Evolutionary conservation across 23 tunicate genomes (phyloP).

Genomic region (Aplidium turbinatum): DNA sequence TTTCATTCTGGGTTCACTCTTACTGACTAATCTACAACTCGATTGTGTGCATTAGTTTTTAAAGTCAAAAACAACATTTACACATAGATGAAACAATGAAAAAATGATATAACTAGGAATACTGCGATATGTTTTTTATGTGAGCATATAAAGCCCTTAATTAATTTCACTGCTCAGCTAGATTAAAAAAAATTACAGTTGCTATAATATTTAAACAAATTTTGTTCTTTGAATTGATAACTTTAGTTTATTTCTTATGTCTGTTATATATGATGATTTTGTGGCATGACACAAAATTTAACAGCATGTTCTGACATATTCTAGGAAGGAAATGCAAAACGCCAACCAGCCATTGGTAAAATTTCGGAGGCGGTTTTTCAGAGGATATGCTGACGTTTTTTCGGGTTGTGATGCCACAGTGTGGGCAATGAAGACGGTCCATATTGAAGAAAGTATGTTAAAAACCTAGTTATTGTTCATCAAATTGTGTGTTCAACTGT

Average conservation of each 20-base stretch:
- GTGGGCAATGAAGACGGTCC: conserved; percentile 23
- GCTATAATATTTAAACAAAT: not conserved
- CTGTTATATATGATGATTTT: not conserved
- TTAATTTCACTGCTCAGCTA: too few species aligned
- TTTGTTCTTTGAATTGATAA: not conserved
- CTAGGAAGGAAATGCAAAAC: conserved; percentile 46
- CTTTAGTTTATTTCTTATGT: not conserved
- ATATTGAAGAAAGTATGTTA: not conserved
- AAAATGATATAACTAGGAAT: too few species aligned
- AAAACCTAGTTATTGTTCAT: too few species aligned
- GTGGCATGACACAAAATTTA: not conserved
- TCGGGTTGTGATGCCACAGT: conserved; percentile 66
- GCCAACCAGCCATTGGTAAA: conserved; percentile 44
- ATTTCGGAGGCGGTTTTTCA: conserved; percentile 42
- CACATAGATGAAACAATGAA: too few species aligned
- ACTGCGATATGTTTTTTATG: too few species aligned
- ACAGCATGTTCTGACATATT: not conserved
- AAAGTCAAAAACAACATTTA: too few species aligned
- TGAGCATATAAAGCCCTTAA: too few species aligned
- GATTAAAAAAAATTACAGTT: too few species aligned
- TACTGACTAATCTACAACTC: too few species aligned
- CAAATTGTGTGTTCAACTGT: too few species aligned
- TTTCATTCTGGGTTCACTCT: too few species aligned
- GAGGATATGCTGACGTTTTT: conserved; percentile 62
- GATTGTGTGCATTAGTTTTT: too few species aligned